These are phyloP conservation scores for Scomber japonicus DNA, from an alignment of 2,113 vertebrate species.

Conservation along the genomic window DNA sequence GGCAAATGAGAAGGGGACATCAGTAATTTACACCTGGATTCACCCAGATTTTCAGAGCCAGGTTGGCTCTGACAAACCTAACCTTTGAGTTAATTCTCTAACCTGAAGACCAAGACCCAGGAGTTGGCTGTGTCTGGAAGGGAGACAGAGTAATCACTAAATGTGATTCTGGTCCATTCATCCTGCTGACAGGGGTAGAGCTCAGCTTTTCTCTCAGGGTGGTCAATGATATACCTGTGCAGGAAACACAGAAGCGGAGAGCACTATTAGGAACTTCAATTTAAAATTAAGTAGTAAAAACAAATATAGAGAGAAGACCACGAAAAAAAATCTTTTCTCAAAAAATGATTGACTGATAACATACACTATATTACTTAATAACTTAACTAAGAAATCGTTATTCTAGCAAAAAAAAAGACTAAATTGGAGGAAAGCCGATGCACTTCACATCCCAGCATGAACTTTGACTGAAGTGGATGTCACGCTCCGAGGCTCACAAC, in stretches of 20 bases:
- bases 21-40: slow-evolving; percentile 3
- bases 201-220: slow-evolving; percentile 76
- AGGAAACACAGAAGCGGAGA: slow-evolving; percentile 26
- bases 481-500: slow-evolving; percentile 38
- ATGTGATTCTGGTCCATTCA: slow-evolving; percentile 87
- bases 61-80: background rate
- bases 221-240: slow-evolving; percentile 88
- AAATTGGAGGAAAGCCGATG: background rate
- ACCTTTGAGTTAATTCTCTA: slow-evolving; percentile 30
- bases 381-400: too few species aligned
- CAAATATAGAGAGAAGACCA: background rate
- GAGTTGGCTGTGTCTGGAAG: slow-evolving; percentile 82
- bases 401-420: background rate
- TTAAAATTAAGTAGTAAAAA: slow-evolving; percentile 8
- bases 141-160: slow-evolving; percentile 86
- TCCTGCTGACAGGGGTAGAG: slow-evolving; percentile 89
- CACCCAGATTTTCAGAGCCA: background rate
- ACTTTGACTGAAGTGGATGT: slow-evolving; percentile 40
- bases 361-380: too few species aligned
- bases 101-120: slow-evolving; percentile 95
- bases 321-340: background rate
- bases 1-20: background rate
- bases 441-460: slow-evolving; percentile 22
- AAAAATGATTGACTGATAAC: background rate
- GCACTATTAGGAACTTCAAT: background rate